A percentile compares a stretch with the other conserved stretches of the same genome.
Evolutionary conservation across 2,888 invertebrate species (phyloP).

Genomic region (Pecten maximus): DNA sequence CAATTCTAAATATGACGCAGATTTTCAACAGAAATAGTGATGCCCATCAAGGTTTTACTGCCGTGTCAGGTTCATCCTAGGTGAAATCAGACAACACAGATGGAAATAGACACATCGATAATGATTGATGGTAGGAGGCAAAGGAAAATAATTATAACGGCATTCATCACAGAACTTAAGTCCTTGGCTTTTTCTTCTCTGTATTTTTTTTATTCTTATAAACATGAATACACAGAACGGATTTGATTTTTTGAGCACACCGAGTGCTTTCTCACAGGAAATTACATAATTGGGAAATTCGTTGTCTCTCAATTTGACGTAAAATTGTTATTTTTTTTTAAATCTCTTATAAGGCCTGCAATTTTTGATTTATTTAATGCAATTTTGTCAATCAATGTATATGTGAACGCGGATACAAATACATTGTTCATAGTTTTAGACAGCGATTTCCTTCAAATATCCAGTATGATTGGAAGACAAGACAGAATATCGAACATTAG

Average conservation of each 20-base stretch:
- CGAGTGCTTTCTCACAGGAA: not conserved
- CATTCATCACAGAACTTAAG: not conserved
- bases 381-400: not conserved
- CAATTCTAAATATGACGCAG: not conserved
- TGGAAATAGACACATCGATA: not conserved
- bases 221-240: not conserved
- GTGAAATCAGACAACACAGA: not conserved
- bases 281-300: not conserved
- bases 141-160: not conserved
- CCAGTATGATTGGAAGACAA: not conserved
- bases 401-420: not conserved
- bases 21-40: not conserved
- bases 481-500: not conserved
- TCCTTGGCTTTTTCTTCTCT: not conserved
- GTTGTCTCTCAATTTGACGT: not conserved
- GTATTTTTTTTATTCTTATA: not conserved
- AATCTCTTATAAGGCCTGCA: not conserved
- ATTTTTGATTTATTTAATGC: not conserved
- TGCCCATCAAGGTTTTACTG: not conserved
- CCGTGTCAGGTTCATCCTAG: not conserved
- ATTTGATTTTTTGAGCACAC: not conserved
- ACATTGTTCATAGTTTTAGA: not conserved
- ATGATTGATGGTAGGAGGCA: not conserved
- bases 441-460: not conserved
- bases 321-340: not conserved